phyloP scores from a whole-genome alignment of 2,113 vertebrate species.

The Gila orcuttii region DNA sequence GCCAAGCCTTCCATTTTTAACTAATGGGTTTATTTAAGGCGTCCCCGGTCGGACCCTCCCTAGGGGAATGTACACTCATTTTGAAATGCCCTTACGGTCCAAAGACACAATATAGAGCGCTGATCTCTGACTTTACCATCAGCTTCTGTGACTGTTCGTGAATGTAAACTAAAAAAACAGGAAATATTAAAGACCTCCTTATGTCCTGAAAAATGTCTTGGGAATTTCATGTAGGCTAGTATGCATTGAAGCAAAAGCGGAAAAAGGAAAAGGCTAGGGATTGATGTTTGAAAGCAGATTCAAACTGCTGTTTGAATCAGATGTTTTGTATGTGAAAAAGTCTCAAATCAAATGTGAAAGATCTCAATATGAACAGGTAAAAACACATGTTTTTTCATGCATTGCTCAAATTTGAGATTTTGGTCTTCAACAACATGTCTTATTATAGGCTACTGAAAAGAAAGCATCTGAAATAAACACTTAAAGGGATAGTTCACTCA shows the following conservation, averaged over 20 bases:
- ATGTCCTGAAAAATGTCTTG: constrained; percentile 39
- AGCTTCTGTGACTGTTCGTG: constrained; percentile 58
- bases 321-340: neutral
- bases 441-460: neutral
- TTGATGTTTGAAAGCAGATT: neutral
- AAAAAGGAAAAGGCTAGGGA: neutral
- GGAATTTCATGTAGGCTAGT: neutral
- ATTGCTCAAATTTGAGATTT: neutral
- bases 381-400: neutral
- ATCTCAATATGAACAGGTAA: neutral
- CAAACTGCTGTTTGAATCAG: too few relatives aligned
- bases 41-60: constrained; percentile 74
- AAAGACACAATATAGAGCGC: constrained; percentile 65
- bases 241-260: neutral
- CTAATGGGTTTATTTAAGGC: constrained; percentile 81
- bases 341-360: neutral
- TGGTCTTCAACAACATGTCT: neutral
- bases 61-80: constrained; percentile 71
- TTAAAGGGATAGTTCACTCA: too few relatives aligned
- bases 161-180: constrained; percentile 48
- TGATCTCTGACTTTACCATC: constrained; percentile 67
- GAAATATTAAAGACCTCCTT: constrained; percentile 59
- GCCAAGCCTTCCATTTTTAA: constrained; percentile 70
- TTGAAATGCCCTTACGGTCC: constrained; percentile 69
- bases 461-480: neutral